Base-by-base conservation (phyloP, 2,113 vertebrate species). In the Indri indri region DNA sequence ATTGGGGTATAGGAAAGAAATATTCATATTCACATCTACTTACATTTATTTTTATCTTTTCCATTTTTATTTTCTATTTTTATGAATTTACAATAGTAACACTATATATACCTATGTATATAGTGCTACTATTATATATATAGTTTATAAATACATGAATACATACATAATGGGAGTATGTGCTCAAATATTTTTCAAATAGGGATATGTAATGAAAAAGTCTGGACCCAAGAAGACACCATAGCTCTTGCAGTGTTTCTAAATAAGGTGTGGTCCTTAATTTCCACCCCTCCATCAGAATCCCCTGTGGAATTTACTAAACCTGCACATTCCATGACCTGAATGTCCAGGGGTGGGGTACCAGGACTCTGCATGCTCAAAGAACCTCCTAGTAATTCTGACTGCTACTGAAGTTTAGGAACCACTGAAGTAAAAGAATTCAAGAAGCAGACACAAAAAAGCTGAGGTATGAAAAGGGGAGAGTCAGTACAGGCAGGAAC, bases 31-130 rank as follows among this genome's bases (percentile, higher is more conserved):
- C 50, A 66, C 74, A 89, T 74, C 23, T 74, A 47, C 90, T 70
- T 77, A 40, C 14, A 80, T 80, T 89, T 84, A 50, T 88, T 81
- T 76, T 77, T 84, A 89, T 80, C 14, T 91, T 86, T 94, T 80
- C 25, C 42, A 63, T 52, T 93, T 91, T 82, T 88, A 77, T 80
- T 89, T 70, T 77, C 30, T 77, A 79, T 54, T 77, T 93, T 94
- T 70, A 73, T 14, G 54, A n/a, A 91, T 59, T 4, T 92, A 74
- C 74, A 85, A 68, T 85, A 80, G 80, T 80, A 57, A 34, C 40
- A 93, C 42, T 52, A 70, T 57, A 57, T 30, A 17, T 54, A 59
- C 34, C 83, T 12, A 13, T 13, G 52, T 54, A 54, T 18, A 18
- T 18, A 54, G 52, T 54, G 52, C 52, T 54, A 54, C 52, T 18